Conservation (phyloP, 2,797 vertebrate genomes). For the Oreortyx pictus region DNA sequence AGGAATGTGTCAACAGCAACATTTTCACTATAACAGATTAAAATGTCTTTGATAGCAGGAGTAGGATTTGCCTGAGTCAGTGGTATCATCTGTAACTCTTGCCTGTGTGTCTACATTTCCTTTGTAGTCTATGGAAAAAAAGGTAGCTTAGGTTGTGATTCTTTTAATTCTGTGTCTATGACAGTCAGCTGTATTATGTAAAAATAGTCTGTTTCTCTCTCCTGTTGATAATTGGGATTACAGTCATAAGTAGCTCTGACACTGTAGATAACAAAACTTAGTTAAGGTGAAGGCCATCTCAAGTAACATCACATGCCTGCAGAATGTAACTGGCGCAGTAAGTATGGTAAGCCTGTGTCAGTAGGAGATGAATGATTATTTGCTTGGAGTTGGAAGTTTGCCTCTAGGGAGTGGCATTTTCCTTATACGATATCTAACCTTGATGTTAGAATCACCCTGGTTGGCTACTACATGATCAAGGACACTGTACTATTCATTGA, state of each 20-base stretch:
- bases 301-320: neutral
- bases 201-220: neutral
- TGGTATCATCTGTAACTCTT: neutral
- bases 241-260: neutral
- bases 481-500: neutral
- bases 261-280: neutral
- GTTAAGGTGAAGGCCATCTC: neutral
- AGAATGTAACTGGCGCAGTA: neutral
- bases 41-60: neutral
- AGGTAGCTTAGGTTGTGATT: neutral
- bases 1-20: neutral
- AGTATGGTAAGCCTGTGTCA: neutral
- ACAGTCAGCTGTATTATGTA: neutral
- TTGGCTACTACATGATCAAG: neutral
- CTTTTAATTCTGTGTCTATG: neutral
- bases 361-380: neutral
- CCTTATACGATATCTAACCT: neutral
- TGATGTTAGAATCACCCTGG: neutral
- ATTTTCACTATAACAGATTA: neutral
- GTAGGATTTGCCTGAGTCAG: neutral
- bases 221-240: neutral
- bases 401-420: neutral
- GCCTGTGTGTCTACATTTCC: neutral
- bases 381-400: neutral
- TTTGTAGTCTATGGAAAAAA: neutral